A percentile compares a stretch with the other conserved stretches of the same genome.
Evolutionary conservation across 2,797 vertebrate genomes (phyloP).

Genomic region (Tragopan temminckii): DNA sequence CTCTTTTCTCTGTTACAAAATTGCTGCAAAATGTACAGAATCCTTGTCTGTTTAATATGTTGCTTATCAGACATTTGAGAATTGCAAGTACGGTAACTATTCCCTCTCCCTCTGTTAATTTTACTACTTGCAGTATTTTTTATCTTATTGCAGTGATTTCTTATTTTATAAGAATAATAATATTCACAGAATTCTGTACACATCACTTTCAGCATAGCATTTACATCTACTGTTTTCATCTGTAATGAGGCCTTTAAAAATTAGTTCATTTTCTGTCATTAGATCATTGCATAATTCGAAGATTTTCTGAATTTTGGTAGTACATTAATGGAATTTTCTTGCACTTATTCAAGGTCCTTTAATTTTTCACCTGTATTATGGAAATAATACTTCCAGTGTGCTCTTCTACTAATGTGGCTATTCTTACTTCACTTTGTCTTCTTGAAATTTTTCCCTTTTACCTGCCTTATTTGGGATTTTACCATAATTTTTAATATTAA

Average conservation of each 20-base stretch:
- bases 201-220: background rate
- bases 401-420: background rate
- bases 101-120: background rate
- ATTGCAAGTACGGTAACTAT: background rate
- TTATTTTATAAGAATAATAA: background rate
- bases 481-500: background rate
- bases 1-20: background rate
- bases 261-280: background rate
- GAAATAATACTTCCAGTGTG: background rate
- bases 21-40: background rate
- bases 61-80: background rate
- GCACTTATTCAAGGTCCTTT: background rate
- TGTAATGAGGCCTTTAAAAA: background rate
- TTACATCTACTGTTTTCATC: background rate
- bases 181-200: background rate
- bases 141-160: background rate
- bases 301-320: background rate
- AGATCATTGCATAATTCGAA: too few species aligned
- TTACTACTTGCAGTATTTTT: background rate
- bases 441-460: background rate
- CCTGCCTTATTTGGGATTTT: background rate
- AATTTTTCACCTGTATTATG: background rate
- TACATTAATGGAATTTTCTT: background rate
- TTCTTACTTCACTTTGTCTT: background rate
- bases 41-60: background rate